Evolutionary conservation across 2,888 invertebrate genomes (phyloP).

Genomic region (Melolontha melolontha): DNA sequence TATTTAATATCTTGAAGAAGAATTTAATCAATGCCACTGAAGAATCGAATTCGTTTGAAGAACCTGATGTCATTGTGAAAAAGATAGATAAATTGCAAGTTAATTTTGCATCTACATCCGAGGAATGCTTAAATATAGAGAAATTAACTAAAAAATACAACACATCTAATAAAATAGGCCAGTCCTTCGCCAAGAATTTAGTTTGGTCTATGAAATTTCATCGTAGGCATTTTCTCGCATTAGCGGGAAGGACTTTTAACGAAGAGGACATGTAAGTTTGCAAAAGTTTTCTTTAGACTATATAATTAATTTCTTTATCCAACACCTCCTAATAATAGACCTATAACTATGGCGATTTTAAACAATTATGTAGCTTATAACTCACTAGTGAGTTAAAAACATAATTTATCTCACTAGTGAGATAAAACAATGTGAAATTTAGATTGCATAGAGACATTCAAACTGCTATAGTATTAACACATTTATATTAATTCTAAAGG

Average conservation of each 20-base stretch:
- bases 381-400: too few species aligned
- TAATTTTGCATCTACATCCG: slow-evolving; percentile 38
- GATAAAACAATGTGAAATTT: too few species aligned
- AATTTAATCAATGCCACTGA: slow-evolving; percentile 42
- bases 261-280: slow-evolving; percentile 19
- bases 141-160: slow-evolving; percentile 40
- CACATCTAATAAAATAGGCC: not conserved
- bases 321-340: too few species aligned
- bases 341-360: too few species aligned
- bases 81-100: slow-evolving; percentile 47
- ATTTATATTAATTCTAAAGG: too few species aligned
- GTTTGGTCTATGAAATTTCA: slow-evolving; percentile 5
- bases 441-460: too few species aligned
- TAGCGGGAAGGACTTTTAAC: slow-evolving; percentile 17
- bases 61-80: slow-evolving; percentile 31
- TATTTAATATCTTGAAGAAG: slow-evolving; percentile 48
- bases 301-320: not conserved
- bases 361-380: too few species aligned
- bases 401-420: too few species aligned
- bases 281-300: not conserved
- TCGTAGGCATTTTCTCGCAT: not conserved
- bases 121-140: slow-evolving; percentile 34
- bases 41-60: slow-evolving; percentile 48
- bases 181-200: slow-evolving; percentile 1
- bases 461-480: too few species aligned